These are phyloP conservation scores for Eristalis tenax DNA, from an alignment of 2,888 invertebrate species.

Conservation along the genomic window DNA sequence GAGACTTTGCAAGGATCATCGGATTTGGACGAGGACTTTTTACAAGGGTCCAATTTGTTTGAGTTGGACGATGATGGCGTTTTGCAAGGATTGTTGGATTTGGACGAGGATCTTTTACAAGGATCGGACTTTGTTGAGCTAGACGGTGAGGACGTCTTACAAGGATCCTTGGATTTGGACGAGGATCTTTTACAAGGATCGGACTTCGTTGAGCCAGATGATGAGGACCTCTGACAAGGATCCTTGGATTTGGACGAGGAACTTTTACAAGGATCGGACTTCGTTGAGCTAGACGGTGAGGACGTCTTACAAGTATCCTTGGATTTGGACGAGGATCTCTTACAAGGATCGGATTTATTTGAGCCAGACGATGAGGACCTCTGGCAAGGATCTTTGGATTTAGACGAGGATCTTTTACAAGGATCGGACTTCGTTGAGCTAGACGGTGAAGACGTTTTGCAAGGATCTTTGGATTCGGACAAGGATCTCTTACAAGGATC, in stretches of 20 bases:
- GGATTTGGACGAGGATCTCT: slow-evolving; percentile 21
- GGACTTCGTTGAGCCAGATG: neutral
- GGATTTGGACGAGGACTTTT: neutral
- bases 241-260: slow-evolving; percentile 20
- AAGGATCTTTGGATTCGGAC: neutral
- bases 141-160: neutral
- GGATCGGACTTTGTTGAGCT: neutral
- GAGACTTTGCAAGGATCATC: too few species aligned
- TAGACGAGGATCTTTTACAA: slow-evolving; percentile 16
- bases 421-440: slow-evolving; percentile 18
- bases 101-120: slow-evolving; percentile 6
- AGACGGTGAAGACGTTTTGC: neutral
- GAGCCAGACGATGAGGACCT: neutral
- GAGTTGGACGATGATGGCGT: neutral
- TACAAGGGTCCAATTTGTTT: neutral
- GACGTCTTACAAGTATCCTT: neutral
- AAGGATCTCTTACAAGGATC: neutral
- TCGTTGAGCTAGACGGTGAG: too few species aligned
- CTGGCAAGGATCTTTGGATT: slow-evolving; percentile 29
- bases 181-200: slow-evolving; percentile 30
- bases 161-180: neutral
- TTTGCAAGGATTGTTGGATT: neutral
- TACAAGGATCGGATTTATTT: neutral
- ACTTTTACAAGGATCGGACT: neutral
- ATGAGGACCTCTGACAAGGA: slow-evolving; percentile 31